phyloP scores from a whole-genome alignment of 2,113 vertebrate species.

The Ginglymostoma cirratum region DNA sequence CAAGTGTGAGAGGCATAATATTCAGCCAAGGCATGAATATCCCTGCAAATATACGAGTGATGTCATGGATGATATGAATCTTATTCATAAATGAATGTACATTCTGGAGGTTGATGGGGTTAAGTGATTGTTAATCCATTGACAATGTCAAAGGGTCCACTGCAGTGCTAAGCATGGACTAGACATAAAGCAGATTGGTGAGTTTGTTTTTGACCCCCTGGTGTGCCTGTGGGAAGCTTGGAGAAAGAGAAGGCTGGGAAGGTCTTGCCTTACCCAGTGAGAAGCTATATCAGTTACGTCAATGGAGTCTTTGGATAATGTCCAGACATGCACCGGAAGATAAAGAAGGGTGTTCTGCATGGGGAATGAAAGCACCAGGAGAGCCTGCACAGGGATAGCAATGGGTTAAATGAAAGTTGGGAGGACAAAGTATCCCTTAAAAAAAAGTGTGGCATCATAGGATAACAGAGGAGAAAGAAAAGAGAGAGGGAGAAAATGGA shows the following conservation, averaged over 20 bases:
- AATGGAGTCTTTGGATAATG: background rate
- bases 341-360: background rate
- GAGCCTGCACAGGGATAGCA: background rate
- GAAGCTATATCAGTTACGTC: background rate
- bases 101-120: background rate
- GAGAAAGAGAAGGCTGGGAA: background rate
- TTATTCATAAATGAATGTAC: background rate
- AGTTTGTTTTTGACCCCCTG: background rate
- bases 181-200: background rate
- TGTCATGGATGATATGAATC: background rate
- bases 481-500: background rate
- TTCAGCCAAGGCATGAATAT: background rate
- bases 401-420: background rate
- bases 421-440: background rate
- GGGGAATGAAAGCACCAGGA: background rate
- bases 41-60: background rate
- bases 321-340: background rate
- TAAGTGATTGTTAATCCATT: background rate
- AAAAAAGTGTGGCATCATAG: background rate
- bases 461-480: background rate
- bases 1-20: background rate
- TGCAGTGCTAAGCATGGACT: background rate
- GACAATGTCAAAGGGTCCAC: background rate
- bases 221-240: background rate
- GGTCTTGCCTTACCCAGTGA: background rate